Evolutionary conservation across 2,888 invertebrate species (phyloP).

Genomic region (Tinea semifulvella): DNA sequence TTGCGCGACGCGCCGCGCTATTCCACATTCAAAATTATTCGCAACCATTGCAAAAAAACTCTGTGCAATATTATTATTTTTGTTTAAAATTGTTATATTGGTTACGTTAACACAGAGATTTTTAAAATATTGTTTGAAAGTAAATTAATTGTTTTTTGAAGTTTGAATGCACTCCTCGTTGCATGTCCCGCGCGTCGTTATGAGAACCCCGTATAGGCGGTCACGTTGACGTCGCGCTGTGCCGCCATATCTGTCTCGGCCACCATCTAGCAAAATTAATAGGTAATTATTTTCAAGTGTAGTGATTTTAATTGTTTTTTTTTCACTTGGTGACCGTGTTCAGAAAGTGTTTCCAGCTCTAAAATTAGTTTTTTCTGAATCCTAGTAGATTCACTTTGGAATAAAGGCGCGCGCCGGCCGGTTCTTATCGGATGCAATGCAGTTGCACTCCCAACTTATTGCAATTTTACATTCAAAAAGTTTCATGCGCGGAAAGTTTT

Average conservation of each 20-base stretch:
- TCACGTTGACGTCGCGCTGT: constrained; percentile 74
- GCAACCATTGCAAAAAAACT: constrained; percentile 65
- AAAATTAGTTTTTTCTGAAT: constrained; percentile 37
- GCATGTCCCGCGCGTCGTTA: constrained; percentile 79
- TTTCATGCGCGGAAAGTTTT: constrained; percentile 62
- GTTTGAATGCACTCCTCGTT: constrained; percentile 70
- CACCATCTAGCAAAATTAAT: constrained; percentile 69
- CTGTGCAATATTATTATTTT: constrained; percentile 56
- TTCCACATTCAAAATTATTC: constrained; percentile 67
- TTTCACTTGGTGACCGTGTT: constrained; percentile 14
- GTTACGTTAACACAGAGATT: constrained; percentile 54
- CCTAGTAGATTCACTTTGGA: constrained; percentile 60
- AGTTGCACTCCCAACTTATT: constrained; percentile 68
- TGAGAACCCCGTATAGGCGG: constrained; percentile 78
- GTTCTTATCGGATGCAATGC: constrained; percentile 66
- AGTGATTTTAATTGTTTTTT: constrained; percentile 46
- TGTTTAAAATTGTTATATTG: constrained; percentile 30
- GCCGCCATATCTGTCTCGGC: constrained; percentile 75
- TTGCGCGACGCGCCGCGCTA: constrained; percentile 67
- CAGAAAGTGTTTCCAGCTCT: constrained; percentile 15
- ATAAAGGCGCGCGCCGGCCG: constrained; percentile 62
- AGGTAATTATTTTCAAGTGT: constrained; percentile 66
- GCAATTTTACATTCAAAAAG: constrained; percentile 64
- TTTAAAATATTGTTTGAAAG: constrained; percentile 30
- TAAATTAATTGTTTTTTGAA: constrained; percentile 35